Evolutionary conservation across 1,140 invertebrate species (phyloP).

Genomic region (Nilaparvata lugens): DNA sequence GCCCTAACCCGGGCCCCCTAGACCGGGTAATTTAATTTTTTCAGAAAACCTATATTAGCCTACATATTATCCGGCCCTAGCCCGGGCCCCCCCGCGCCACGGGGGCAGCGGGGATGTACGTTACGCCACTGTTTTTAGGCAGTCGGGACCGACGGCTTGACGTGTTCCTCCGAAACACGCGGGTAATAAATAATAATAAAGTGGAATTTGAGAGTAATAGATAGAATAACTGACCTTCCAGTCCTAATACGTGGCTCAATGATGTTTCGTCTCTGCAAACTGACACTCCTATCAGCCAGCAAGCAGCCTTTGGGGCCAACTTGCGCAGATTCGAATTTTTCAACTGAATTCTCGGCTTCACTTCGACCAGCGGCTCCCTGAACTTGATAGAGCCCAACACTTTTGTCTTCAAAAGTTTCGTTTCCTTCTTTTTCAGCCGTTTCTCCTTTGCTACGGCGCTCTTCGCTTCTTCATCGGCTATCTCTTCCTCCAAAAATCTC

Average conservation of each 20-base stretch:
- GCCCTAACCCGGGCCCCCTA: too few species aligned
- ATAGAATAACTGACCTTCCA: too few species aligned
- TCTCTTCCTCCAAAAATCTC: conserved; percentile 38
- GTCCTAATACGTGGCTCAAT: conserved; percentile 34
- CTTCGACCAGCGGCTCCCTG: conserved; percentile 47
- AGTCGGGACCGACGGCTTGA: too few species aligned
- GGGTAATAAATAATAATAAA: too few species aligned
- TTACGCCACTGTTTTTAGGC: too few species aligned
- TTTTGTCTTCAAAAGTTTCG: conserved; percentile 39
- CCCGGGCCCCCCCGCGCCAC: too few species aligned
- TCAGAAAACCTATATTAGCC: too few species aligned
- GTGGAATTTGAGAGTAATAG: too few species aligned
- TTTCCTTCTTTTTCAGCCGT: conserved; percentile 37
- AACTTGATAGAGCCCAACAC: conserved; percentile 44
- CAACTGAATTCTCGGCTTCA: conserved; percentile 55
- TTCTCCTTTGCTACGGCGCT: conserved; percentile 38
- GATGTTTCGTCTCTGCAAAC: conserved; percentile 68
- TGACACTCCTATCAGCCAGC: conserved; percentile 62
- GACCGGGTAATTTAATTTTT: too few species aligned
- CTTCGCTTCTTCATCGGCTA: conserved; percentile 32
- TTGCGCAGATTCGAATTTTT: conserved; percentile 51
- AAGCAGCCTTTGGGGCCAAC: conserved; percentile 54
- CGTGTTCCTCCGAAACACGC: too few species aligned
- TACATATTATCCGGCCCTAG: too few species aligned
- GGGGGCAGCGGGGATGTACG: too few species aligned